A percentile compares a stretch with the other conserved stretches of the same genome.
Evolutionary conservation across 2,797 vertebrate genomes (phyloP).

Genomic region (Babyrousa celebensis): DNA sequence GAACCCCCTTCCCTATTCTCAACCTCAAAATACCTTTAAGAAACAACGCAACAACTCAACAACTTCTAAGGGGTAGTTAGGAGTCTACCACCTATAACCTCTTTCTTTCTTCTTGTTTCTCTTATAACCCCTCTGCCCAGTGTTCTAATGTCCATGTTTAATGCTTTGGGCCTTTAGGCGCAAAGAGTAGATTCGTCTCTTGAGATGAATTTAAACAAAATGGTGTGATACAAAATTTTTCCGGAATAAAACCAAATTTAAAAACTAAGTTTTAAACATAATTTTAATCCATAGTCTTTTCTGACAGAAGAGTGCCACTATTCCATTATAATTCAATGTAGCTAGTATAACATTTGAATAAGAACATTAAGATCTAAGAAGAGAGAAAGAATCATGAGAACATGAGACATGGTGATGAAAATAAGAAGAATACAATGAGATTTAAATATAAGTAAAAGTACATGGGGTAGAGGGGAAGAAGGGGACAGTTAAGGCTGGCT

Average conservation of each 20-base stretch:
- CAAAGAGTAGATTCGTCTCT: neutral
- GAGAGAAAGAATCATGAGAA: neutral
- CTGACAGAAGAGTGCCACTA: neutral
- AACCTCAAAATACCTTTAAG: neutral
- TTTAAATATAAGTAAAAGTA: constrained; percentile 4
- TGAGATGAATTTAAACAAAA: constrained; percentile 42
- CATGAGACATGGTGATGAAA: neutral
- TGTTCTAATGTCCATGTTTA: constrained; percentile 9
- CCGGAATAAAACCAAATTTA: constrained; percentile 1
- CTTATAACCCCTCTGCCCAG: neutral
- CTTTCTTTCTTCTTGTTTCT: neutral
- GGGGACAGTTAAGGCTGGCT: neutral
- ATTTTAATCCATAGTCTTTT: constrained; percentile 46
- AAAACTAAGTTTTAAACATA: constrained; percentile 27
- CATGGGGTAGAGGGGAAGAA: rapidly evolving
- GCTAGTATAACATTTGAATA: neutral
- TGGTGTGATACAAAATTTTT: neutral
- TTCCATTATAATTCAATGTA: neutral
- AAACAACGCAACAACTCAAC: constrained; percentile 20
- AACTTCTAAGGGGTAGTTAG: neutral
- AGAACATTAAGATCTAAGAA: neutral
- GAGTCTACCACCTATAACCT: neutral
- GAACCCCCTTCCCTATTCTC: neutral
- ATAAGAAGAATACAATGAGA: neutral
- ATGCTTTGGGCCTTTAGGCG: neutral